These are phyloP conservation scores for Pemphigus obesinymphae DNA, from an alignment of 1,140 invertebrate species.

Conservation along the genomic window DNA sequence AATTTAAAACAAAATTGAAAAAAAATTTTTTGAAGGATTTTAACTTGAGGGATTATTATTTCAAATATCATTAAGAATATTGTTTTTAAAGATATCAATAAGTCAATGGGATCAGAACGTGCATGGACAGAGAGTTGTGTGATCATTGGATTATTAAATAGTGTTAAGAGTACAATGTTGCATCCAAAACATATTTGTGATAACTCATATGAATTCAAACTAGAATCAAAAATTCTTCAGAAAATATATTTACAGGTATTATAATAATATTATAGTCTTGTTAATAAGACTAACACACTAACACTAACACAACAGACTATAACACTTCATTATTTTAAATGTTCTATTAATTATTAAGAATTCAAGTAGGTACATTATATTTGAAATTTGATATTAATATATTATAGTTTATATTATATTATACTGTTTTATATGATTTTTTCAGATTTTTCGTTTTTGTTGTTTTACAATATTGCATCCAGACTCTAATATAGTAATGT, in stretches of 20 bases:
- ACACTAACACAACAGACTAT: too few relatives aligned
- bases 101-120: conserved; percentile 18
- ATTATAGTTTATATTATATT: too few relatives aligned
- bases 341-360: neutral
- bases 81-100: conserved; percentile 21
- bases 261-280: neutral
- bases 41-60: too few relatives aligned
- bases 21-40: too few relatives aligned
- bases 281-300: too few relatives aligned
- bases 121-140: conserved; percentile 26
- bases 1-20: too few relatives aligned
- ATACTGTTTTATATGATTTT: neutral
- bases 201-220: conserved; percentile 11
- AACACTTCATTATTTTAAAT: too few relatives aligned
- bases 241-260: conserved; percentile 35
- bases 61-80: neutral
- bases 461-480: conserved; percentile 29
- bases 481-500: conserved; percentile 21
- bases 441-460: conserved; percentile 34
- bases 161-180: conserved; percentile 33
- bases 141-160: conserved; percentile 38
- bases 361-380: neutral
- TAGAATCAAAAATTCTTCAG: conserved; percentile 18
- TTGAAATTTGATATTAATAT: neutral
- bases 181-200: neutral